A percentile compares a stretch with the other conserved stretches of the same genome.
phyloP scores from a whole-genome alignment of 2,888 invertebrate genomes.

The Herminia tarsipennalis region DNA sequence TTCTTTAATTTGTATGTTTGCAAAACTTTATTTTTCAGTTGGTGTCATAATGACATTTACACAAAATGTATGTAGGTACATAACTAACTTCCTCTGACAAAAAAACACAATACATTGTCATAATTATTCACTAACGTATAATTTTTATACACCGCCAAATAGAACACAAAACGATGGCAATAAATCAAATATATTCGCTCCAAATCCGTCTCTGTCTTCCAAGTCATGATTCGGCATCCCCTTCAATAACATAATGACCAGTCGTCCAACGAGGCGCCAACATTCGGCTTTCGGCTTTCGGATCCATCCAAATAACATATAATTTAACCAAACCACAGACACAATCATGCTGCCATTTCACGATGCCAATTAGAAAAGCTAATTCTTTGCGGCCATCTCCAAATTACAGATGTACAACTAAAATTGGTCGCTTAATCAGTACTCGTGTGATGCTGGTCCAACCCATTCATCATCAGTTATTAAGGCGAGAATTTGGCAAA shows the following conservation, averaged over 20 bases:
- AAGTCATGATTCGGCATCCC: conserved; percentile 61
- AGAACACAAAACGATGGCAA: conserved; percentile 11
- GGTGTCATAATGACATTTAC: no score
- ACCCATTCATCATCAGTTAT: conserved; percentile 50
- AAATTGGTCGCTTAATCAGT: conserved; percentile 49
- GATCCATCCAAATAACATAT: conserved; percentile 67
- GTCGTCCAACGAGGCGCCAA: conserved; percentile 78
- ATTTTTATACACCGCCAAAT: conserved; percentile 23
- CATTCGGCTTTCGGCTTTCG: conserved; percentile 66
- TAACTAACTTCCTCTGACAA: background rate
- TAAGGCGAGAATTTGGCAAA: conserved; percentile 58
- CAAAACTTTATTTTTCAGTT: no score
- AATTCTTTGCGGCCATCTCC: conserved; percentile 45
- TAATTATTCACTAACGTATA: conserved; percentile 12
- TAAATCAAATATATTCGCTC: conserved; percentile 30
- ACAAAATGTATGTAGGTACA: no score
- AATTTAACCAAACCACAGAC: conserved; percentile 70
- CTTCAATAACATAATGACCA: conserved; percentile 73
- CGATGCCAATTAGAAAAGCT: conserved; percentile 47
- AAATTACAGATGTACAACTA: conserved; percentile 49
- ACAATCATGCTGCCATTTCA: conserved; percentile 64
- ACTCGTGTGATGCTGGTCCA: conserved; percentile 44
- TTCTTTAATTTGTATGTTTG: no score
- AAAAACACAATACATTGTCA: background rate
- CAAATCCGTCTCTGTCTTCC: conserved; percentile 53